These are phyloP conservation scores for Tyrophagus putrescentiae DNA, from an alignment of 1,140 invertebrate species.

Conservation along the genomic window DNA sequence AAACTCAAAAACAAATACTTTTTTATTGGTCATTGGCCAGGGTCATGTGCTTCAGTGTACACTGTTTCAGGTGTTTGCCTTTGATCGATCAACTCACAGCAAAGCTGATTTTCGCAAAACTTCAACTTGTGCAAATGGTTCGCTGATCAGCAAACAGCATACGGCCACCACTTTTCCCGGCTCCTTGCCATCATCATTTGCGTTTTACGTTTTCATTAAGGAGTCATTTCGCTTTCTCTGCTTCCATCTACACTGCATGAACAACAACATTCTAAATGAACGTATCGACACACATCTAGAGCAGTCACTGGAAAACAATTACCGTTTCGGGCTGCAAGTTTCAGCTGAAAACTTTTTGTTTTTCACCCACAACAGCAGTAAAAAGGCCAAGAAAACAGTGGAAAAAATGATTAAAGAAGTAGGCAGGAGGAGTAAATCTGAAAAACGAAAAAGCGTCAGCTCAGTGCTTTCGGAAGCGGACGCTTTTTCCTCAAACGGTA, in stretches of 20 bases:
- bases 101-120: not conserved
- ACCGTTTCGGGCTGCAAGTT: not conserved
- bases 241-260: not conserved
- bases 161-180: not conserved
- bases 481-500: not conserved
- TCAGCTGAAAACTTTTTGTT: not conserved
- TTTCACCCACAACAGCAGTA: not conserved
- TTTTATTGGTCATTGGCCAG: not conserved
- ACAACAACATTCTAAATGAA: too few relatives aligned
- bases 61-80: not conserved
- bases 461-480: not conserved
- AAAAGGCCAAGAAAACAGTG: too few relatives aligned
- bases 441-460: not conserved
- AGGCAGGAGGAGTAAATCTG: not conserved
- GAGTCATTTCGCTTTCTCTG: constrained; percentile 6
- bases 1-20: not conserved
- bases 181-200: constrained; percentile 7
- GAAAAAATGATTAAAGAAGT: not conserved
- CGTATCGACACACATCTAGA: not conserved
- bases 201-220: constrained; percentile 16
- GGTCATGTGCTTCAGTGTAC: constrained; percentile 6
- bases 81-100: not conserved
- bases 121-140: not conserved
- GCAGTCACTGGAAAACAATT: not conserved
- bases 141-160: not conserved